phyloP scores from a whole-genome alignment of 1,140 invertebrate species.

The Berghia stephanieae region DNA sequence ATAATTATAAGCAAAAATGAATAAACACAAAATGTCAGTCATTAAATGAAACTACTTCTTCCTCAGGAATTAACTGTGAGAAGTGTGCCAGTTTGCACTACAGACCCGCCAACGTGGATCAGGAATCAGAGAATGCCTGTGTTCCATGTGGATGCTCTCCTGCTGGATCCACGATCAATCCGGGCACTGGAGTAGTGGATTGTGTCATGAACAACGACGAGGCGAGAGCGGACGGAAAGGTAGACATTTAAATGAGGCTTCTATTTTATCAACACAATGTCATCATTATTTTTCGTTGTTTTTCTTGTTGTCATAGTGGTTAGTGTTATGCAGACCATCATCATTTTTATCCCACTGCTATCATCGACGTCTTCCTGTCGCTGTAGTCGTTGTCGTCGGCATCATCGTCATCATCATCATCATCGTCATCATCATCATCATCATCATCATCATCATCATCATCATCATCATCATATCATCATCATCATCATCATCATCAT shows the following conservation, averaged over 20 bases:
- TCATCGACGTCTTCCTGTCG: no score
- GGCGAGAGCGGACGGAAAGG: slow-evolving; percentile 20
- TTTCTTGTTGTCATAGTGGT: no score
- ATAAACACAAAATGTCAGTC: not conserved
- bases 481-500: no score
- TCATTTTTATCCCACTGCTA: no score
- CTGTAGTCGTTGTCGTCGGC: not conserved
- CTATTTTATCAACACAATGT: no score
- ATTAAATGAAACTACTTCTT: not conserved
- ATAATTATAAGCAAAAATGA: not conserved
- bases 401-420: slow-evolving; percentile 2
- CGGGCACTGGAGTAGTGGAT: slow-evolving; percentile 22
- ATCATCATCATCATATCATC: no score
- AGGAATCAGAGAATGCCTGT: slow-evolving; percentile 31
- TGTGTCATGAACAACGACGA: slow-evolving; percentile 38
- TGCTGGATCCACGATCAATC: slow-evolving; percentile 24
- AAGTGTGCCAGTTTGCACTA: slow-evolving; percentile 83
- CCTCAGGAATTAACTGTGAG: slow-evolving; percentile 90
- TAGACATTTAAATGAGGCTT: no score
- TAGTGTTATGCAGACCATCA: no score
- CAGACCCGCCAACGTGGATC: slow-evolving; percentile 74
- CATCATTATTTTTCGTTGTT: no score
- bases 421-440: slow-evolving; percentile 2
- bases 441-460: not conserved
- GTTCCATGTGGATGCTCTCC: slow-evolving; percentile 31